Base-by-base conservation (phyloP, 2,113 vertebrate genomes). In the Caranx melampygus region DNA sequence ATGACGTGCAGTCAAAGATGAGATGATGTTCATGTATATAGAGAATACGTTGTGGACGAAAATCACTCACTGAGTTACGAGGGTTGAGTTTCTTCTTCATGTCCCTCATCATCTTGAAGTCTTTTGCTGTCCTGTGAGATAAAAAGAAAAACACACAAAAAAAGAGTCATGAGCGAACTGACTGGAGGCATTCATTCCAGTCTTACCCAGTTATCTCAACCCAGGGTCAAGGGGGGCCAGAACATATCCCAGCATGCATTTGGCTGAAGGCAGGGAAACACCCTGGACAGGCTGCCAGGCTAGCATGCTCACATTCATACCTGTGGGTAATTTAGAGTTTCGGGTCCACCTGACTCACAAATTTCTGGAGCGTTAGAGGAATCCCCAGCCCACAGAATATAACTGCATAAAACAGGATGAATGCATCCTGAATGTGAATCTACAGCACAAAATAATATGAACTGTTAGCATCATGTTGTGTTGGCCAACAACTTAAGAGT, bases 31-130 rank as follows among this genome's bases (percentile, higher is more conserved):
- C 26, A 12, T 47, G 3, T 12, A 71, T 6, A 26, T 47, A 12
- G 42, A 60, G 3, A 40, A 26, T 3, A 31, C 37, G 21, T 15
- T 7, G 20, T 13, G 40, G 63, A 64, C 35, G 16, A n/a, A 65
- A 65, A 55, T n/a, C 62, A 93, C 97, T 95, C 94, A 99, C 98
- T 82, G 95, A 88, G 92, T 96, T 96, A 20, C 84, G 94, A 49
- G 97, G 96, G 83, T 96, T 98, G 68, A 99, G 82, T 87, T 97
- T 99, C 79, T 90, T 95, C 94, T 99, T 99, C 96, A 97, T 97
- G 64, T 90, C 78, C 35, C 47, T 90, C 95, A 99, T 97, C 95
- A 98, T 98, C 76, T 95, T 90, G 84, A 99, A 99, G 91, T 99
- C 98, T 91, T 96, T 96, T 42, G 81, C 68, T 60, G 96, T 96